phyloP scores from a whole-genome alignment of 2,797 vertebrate genomes.

The Myotis pilosus region DNA sequence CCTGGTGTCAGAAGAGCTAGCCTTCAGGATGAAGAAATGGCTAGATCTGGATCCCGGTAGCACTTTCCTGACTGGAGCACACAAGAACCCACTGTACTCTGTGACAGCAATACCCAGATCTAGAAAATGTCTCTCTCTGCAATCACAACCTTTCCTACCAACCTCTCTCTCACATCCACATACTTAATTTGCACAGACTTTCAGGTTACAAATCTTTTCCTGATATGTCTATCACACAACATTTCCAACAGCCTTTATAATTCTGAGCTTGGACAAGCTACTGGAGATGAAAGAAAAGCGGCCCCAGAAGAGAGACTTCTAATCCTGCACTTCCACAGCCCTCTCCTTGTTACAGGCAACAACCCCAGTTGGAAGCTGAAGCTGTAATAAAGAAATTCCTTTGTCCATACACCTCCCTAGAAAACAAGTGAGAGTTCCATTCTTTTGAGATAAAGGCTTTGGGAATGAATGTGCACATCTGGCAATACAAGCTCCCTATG shows the following conservation, averaged over 20 bases:
- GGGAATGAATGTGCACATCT: not conserved
- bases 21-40: not conserved
- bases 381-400: not conserved
- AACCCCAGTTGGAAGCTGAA: conserved; percentile 1
- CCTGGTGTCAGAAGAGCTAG: not conserved
- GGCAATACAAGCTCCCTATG: not conserved
- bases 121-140: not conserved
- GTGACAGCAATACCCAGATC: not conserved
- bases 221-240: not conserved
- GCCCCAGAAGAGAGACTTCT: not conserved
- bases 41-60: not conserved
- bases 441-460: conserved; percentile 37
- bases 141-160: conserved; percentile 40
- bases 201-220: conserved; percentile 31
- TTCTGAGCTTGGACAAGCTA: not conserved
- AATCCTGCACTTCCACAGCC: not conserved
- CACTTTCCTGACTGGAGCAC: not conserved
- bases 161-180: conserved; percentile 41
- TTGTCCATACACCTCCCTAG: conserved; percentile 2
- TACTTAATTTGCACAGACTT: conserved; percentile 55
- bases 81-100: not conserved
- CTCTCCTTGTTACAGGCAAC: not conserved
- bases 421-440: conserved; percentile 11
- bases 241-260: not conserved
- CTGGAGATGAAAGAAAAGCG: not conserved